Base-by-base conservation (phyloP, 2,888 invertebrate species). In the Tricholauxania praeusta region DNA sequence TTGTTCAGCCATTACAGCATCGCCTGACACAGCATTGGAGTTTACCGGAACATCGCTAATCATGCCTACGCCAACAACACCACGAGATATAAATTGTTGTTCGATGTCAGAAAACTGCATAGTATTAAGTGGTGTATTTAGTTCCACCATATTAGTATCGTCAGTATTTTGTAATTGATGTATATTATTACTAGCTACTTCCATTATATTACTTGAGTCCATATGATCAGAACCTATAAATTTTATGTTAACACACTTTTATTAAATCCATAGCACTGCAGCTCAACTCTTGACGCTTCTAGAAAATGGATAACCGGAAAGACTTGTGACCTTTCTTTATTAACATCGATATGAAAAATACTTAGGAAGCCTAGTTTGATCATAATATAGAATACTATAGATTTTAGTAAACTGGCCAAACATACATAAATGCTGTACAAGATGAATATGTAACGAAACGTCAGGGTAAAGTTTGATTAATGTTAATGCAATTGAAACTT, bases 111-210 rank as follows among this genome's bases (percentile, higher is more conserved):
- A 76, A 70, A 82, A 86, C 19, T 82, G 78, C 70, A 86, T 78
- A 49, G 79, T 77, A 75, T 78, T 82, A 14, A 85, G 78, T 2
- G 85, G 82, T 12, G 84, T 83, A 72, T 85, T 86, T 19, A 87
- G 78, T 77, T 87, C 87, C 76, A 86, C 69, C 87, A 87, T 87
- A 72, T 83, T 84, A 57, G 86, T 73, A 69, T 86, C 86, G 39
- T 85, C 84, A n/a, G 39, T 22, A 17, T 6, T 17, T 49, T 64
- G 48, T 15, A 22, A 22, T 60, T 64, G 22, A 55, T 64, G 22
- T 4, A 62, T n/a, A 76, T 71, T 49, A 32, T 48, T 67, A 17
- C 39, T 14, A 55, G n/a, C 55, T 17, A 70, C 53, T 17, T 62
- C 51, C 81, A 85, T 85, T 74, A 87, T 83, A 77, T 75, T 84